Conservation (phyloP, 2,888 invertebrate species). For the Acleris literana region DNA sequence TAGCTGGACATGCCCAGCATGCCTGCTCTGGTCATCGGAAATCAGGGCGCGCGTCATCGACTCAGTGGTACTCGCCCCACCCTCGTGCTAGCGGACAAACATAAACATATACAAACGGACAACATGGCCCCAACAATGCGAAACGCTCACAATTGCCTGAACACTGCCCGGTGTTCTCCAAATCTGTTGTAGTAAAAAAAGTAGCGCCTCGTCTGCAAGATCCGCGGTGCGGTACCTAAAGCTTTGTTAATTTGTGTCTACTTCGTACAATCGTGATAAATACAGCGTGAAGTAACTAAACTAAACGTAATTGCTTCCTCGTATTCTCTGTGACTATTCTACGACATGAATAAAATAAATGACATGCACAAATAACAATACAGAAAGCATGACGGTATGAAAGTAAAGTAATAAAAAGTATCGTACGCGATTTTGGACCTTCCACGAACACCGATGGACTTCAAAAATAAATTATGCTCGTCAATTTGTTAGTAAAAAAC, state of each 20-base stretch:
- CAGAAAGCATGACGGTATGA: conserved; percentile 75
- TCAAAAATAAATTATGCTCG: conserved; percentile 80
- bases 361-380: conserved; percentile 76
- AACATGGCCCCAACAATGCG: conserved; percentile 59
- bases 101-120: conserved; percentile 75
- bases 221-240: conserved; percentile 41
- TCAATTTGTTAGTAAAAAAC: conserved; percentile 73
- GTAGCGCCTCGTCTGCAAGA: conserved; percentile 67
- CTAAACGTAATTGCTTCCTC: conserved; percentile 49
- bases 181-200: conserved; percentile 82
- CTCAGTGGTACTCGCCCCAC: conserved; percentile 95
- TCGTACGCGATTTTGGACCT: conserved; percentile 45
- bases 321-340: conserved; percentile 54
- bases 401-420: conserved; percentile 53
- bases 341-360: conserved; percentile 70
- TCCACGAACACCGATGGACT: conserved; percentile 67
- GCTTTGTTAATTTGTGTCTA: conserved; percentile 67
- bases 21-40: conserved; percentile 95
- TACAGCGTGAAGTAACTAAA: conserved; percentile 64
- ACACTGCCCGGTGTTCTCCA: conserved; percentile 50
- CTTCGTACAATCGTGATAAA: conserved; percentile 61
- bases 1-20: conserved; percentile 96
- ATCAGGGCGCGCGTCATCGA: conserved; percentile 98
- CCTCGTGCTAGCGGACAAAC: conserved; percentile 93
- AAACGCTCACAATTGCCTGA: conserved; percentile 57